phyloP scores from a whole-genome alignment of 2,888 invertebrate genomes.

The Cataglyphis albicans region DNA sequence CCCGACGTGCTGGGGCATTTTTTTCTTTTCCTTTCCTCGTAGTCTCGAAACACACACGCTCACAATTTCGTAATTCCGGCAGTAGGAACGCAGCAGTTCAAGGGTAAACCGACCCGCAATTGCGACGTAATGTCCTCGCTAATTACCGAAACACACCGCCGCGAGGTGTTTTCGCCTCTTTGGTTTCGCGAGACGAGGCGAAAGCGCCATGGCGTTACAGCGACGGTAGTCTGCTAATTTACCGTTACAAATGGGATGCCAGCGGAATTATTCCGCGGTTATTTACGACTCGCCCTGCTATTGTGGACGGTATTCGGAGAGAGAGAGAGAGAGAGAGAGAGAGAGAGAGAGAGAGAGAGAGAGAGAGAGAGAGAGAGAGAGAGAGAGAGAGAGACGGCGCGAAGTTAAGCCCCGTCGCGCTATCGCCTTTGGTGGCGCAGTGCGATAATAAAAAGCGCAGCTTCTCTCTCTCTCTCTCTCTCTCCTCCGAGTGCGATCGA shows the following conservation, averaged over 20 bases:
- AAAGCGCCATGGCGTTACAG: slow-evolving; percentile 3
- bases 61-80: slow-evolving; percentile 2
- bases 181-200: slow-evolving; percentile 27
- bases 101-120: slow-evolving; percentile 56
- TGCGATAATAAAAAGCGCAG: slow-evolving; percentile 49
- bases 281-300: slow-evolving; percentile 42
- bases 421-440: slow-evolving; percentile 40
- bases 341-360: too few species aligned
- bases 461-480: slow-evolving; percentile 2
- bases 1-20: slow-evolving; percentile 18
- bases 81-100: slow-evolving; percentile 12
- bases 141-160: slow-evolving; percentile 58
- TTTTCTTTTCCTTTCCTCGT: background rate
- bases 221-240: slow-evolving; percentile 41
- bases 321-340: slow-evolving; percentile 15
- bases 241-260: slow-evolving; percentile 52
- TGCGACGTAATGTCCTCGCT: slow-evolving; percentile 61
- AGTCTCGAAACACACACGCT: background rate
- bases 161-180: slow-evolving; percentile 45
- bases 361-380: slow-evolving; percentile 3
- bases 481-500: slow-evolving; percentile 45
- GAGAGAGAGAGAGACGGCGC: slow-evolving; percentile 21
- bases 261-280: slow-evolving; percentile 48
- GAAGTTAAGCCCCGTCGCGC: slow-evolving; percentile 45
- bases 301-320: slow-evolving; percentile 14